Base-by-base conservation (phyloP, 2,797 vertebrate species). In the Pipistrellus pygmaeus region DNA sequence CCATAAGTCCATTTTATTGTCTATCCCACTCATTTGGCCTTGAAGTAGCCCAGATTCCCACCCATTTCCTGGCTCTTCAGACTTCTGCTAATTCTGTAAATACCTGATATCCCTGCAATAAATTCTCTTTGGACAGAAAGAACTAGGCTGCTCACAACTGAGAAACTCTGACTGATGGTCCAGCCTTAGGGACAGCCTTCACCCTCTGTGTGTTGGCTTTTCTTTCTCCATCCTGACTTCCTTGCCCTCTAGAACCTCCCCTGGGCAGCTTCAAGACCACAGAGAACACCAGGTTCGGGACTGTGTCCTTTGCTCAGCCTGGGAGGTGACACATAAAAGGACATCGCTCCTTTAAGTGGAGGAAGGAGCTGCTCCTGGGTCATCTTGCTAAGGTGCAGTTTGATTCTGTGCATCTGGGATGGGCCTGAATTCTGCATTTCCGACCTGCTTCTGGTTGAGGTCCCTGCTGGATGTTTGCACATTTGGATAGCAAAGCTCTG, bases 301-400 rank as follows among this genome's bases (percentile, higher is more conserved):
- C 2, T 23, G 38, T 32, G 25, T 4, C 8, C 32, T 5, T 5
- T 7, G 76, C 25, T 89, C 8, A 18, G 17, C 17, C 6, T 15
- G 4, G 48, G 32, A 57, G n/a, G 32, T 0, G 1, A 8, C 7
- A 3, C 0, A 6, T 25, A 21, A 20, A 38, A 44, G 53, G 71
- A 51, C 17, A 14, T 46, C 8, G 1, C 8, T 66, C 20, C 46
- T 80, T 66, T 8, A 32, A 60, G 35, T 3, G 13, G 64, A 48
- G 30, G 55, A 71, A 41, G 30, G 9, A 27, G 62, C 15, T 23
- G 0, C 11, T 17, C 66, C 35, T 21, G 2, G 5, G 57, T 9
- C 62, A 20, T 20, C 88, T 41, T 13, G 55, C 51, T 18, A 35
- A 53, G 72, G 25, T 0, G 11, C 11, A 12, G 55, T 30, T 17